Percentiles rank a stretch among this genome's conserved stretches.
Conservation (phyloP, 1,140 invertebrate species). For the Sitophilus oryzae region DNA sequence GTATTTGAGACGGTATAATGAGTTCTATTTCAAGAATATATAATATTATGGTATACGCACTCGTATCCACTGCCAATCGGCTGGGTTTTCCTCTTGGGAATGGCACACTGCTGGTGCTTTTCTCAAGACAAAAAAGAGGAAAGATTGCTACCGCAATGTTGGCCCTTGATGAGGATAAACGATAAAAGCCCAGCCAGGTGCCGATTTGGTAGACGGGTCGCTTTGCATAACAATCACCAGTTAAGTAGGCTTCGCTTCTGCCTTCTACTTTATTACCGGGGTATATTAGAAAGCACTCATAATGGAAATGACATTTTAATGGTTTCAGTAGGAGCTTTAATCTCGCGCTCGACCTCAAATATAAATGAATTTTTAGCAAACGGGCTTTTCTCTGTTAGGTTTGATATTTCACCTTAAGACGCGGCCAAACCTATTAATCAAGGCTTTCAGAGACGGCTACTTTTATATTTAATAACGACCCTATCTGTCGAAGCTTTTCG, state of each 20-base stretch:
- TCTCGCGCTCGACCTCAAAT: constrained; percentile 12
- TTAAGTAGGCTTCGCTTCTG: constrained; percentile 40
- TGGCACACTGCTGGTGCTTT: no score
- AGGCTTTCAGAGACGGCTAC: no score
- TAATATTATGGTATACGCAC: no score
- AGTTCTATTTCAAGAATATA: no score
- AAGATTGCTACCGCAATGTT: constrained; percentile 40
- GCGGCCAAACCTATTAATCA: constrained; percentile 1
- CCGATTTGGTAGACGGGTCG: constrained; percentile 39
- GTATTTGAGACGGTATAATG: no score
- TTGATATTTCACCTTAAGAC: neutral
- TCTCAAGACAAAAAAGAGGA: no score
- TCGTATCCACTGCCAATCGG: no score
- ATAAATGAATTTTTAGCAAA: constrained; percentile 21
- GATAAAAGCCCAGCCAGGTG: constrained; percentile 41
- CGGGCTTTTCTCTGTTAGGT: constrained; percentile 6
- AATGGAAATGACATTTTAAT: constrained; percentile 33
- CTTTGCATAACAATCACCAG: constrained; percentile 45
- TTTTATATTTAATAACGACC: neutral
- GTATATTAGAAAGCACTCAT: constrained; percentile 44
- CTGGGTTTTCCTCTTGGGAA: no score
- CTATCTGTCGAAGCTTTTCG: neutral
- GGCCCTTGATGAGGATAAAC: constrained; percentile 44
- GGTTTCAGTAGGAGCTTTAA: constrained; percentile 23
- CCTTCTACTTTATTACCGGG: constrained; percentile 42